Percentiles rank a stretch among this genome's conserved stretches.
Conservation (phyloP, 2,888 invertebrate genomes). For the Pterostichus madidus region DNA sequence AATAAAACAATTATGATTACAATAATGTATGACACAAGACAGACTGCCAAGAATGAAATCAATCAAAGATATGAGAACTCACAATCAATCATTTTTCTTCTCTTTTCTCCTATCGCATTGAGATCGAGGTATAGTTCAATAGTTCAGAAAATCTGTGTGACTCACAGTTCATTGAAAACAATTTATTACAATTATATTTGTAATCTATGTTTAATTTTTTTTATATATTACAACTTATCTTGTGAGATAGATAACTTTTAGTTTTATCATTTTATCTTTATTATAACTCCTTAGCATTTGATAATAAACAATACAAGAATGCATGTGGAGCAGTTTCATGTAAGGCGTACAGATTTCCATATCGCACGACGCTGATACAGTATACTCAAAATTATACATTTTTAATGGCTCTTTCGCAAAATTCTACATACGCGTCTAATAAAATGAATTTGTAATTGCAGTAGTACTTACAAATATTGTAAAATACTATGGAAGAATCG, state of each 20-base stretch:
- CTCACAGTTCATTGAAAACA: conserved; percentile 15
- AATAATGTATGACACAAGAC: neutral
- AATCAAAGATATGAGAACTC: conserved; percentile 3
- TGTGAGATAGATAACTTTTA: neutral
- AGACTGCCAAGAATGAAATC: neutral
- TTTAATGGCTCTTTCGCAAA: no score
- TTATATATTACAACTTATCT: neutral
- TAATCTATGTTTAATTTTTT: no score
- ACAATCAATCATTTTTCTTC: neutral
- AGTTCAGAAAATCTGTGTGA: conserved; percentile 23
- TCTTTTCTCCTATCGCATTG: neutral
- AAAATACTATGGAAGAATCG: no score
- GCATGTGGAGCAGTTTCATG: conserved; percentile 3
- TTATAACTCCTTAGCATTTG: neutral
- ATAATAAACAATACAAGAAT: neutral
- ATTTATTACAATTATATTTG: neutral
- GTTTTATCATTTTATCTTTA: neutral
- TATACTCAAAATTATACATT: no score
- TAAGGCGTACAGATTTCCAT: neutral
- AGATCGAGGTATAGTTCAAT: conserved; percentile 32
- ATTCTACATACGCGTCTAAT: no score
- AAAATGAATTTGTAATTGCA: neutral
- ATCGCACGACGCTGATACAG: neutral
- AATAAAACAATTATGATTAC: neutral
- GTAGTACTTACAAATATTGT: no score